A percentile compares a stretch with the other conserved stretches of the same genome.
phyloP scores from a whole-genome alignment of 2,888 invertebrate genomes.

The Abscondita cerata region DNA sequence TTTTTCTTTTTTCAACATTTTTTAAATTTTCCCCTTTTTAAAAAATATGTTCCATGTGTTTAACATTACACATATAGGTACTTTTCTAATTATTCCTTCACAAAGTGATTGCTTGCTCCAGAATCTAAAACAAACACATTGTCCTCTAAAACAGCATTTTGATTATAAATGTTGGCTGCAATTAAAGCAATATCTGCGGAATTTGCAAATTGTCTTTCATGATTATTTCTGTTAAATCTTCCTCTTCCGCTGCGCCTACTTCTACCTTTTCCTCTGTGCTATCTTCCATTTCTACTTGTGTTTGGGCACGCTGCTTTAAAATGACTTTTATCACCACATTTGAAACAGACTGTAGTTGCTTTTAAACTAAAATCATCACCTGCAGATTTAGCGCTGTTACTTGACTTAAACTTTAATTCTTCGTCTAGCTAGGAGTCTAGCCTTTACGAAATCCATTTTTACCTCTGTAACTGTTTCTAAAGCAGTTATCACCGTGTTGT shows the following conservation, averaged over 20 bases:
- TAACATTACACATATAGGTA: not conserved
- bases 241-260: not conserved
- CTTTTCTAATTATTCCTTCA: not conserved
- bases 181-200: not conserved
- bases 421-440: constrained; percentile 35
- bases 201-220: not conserved
- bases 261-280: not conserved
- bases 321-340: not conserved
- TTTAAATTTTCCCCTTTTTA: not conserved
- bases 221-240: no score
- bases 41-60: not conserved
- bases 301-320: not conserved
- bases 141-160: not conserved
- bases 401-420: constrained; percentile 16
- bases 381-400: not conserved
- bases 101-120: constrained; percentile 9
- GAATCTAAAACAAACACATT: not conserved
- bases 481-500: constrained; percentile 41
- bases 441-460: constrained; percentile 42
- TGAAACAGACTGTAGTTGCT: constrained; percentile 11
- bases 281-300: not conserved
- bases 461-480: constrained; percentile 39
- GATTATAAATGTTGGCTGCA: no score
- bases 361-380: not conserved
- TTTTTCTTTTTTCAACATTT: not conserved